Evolutionary conservation across 2,888 invertebrate genomes (phyloP).

Genomic region (Dioctria rufipes): DNA sequence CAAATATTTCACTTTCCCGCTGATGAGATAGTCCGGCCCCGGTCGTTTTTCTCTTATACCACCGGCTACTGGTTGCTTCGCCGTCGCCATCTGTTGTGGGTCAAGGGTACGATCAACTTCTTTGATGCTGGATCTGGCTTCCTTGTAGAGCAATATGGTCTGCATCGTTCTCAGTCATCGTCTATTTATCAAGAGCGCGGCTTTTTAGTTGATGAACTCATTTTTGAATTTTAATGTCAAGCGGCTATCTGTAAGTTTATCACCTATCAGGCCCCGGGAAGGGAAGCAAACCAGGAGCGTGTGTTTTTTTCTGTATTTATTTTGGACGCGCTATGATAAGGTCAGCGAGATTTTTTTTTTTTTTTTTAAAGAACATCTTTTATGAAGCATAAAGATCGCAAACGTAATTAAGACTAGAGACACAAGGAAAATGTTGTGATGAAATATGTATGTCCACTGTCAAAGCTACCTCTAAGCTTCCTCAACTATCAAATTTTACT

Average conservation of each 20-base stretch:
- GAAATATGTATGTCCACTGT: too few species aligned
- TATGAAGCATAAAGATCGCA: slow-evolving; percentile 1
- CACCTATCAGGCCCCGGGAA: neutral
- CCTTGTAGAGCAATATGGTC: neutral
- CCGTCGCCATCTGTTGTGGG: slow-evolving; percentile 51
- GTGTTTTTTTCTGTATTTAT: neutral
- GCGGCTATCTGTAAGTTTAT: slow-evolving; percentile 35
- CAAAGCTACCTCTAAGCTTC: too few species aligned
- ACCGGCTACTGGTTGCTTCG: slow-evolving; percentile 5
- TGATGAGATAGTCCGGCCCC: neutral
- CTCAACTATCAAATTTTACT: too few species aligned
- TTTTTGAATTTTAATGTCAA: slow-evolving; percentile 44
- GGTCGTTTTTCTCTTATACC: neutral
- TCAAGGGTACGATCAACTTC: slow-evolving; percentile 56
- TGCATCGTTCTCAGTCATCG: neutral
- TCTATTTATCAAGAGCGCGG: slow-evolving; percentile 29
- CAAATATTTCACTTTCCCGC: slow-evolving; percentile 46
- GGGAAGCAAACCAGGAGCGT: neutral
- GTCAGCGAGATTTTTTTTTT: slow-evolving; percentile 19
- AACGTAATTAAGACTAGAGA: neutral
- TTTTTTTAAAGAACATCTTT: neutral
- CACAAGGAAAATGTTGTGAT: slow-evolving; percentile 13
- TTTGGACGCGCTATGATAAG: slow-evolving; percentile 31
- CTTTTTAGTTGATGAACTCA: slow-evolving; percentile 43
- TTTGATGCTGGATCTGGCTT: neutral